Evolutionary conservation across 2,888 invertebrate species (phyloP), one percentile per base, ranked within the genome.

Genomic region (Diogma glabrata): DNA sequence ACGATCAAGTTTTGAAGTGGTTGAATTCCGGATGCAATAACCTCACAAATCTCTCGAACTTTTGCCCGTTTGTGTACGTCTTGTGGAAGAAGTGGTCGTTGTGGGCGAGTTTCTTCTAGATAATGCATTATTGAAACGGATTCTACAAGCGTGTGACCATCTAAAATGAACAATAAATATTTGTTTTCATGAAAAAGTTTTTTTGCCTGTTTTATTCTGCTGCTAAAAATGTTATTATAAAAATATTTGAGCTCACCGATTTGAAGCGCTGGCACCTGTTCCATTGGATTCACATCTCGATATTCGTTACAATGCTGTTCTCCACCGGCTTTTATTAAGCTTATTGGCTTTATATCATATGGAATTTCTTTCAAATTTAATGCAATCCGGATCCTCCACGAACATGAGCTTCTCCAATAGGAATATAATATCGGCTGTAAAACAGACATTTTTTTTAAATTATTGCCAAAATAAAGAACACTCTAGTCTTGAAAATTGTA

Each of bases 401-500:
- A 85, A 66, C 93, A 93, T 47, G 93, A 93, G 73, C 92, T 93
- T 63, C 92, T 80, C 87, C 90, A 93, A 74, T 93, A 93, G 52
- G 92, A 90, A 70, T 91, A 92, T 50, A 94, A 75, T 70, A 90
- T 78, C 64, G 89, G 87, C 90, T 91, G 75, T 55, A 49, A 55
- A 51, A 52, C 51, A 54, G 58, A 55, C 57, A 59, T 58, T 45
- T n/a, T n/a, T n/a, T n/a, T n/a, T n/a, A n/a, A n/a, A n/a, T n/a
- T n/a, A n/a, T n/a, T n/a, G n/a, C n/a, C n/a, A n/a, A n/a, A n/a
- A n/a, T n/a, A n/a, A n/a, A n/a, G n/a, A n/a, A n/a, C n/a, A n/a
- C n/a, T n/a, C n/a, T n/a, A n/a, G 10, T 10, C 43, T 22, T 23
- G 8, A 20, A 43, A 43, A 23, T 20, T 43, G 43, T 22, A 22